Evolutionary conservation across 2,113 vertebrate genomes (phyloP).

Genomic region (Oryzias celebensis): DNA sequence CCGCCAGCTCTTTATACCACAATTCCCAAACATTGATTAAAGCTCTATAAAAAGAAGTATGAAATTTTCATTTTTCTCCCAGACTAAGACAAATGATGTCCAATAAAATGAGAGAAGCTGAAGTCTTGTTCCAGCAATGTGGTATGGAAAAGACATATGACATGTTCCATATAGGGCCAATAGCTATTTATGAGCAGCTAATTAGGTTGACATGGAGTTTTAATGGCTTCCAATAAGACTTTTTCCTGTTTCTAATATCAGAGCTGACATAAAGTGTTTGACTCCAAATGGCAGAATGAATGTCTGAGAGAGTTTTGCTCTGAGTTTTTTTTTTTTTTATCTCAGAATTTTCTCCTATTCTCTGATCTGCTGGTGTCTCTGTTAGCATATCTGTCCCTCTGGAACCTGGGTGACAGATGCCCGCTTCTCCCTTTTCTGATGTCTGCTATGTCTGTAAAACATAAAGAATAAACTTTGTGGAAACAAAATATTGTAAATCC

Average conservation of each 20-base stretch:
- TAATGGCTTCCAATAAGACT: slow-evolving; percentile 57
- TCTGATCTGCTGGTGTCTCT: background rate
- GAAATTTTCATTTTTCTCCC: slow-evolving; percentile 38
- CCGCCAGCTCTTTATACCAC: slow-evolving; percentile 28
- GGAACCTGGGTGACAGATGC: too few species aligned
- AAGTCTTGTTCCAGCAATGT: slow-evolving; percentile 52
- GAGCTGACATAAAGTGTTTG: slow-evolving; percentile 26
- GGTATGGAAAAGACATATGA: slow-evolving; percentile 57
- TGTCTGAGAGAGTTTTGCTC: slow-evolving; percentile 24
- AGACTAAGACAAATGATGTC: slow-evolving; percentile 42
- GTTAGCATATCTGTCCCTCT: too few species aligned
- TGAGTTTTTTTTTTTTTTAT: background rate
- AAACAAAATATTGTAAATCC: too few species aligned
- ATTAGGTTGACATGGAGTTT: slow-evolving; percentile 55
- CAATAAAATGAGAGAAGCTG: slow-evolving; percentile 62
- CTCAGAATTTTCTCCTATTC: background rate
- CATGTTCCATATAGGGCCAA: slow-evolving; percentile 41
- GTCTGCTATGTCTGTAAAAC: too few species aligned
- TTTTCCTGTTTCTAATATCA: slow-evolving; percentile 26
- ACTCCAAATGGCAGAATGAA: slow-evolving; percentile 21
- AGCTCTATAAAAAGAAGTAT: slow-evolving; percentile 42
- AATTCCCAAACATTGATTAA: slow-evolving; percentile 42
- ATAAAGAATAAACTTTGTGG: too few species aligned
- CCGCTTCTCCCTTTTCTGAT: too few species aligned
- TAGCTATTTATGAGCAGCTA: slow-evolving; percentile 53